Percentiles rank a stretch among this genome's conserved stretches.
Evolutionary conservation across 30 jellyfish, hydroid and myxozoan genomes (phyloP).

Genomic region (Aurelia sp.): DNA sequence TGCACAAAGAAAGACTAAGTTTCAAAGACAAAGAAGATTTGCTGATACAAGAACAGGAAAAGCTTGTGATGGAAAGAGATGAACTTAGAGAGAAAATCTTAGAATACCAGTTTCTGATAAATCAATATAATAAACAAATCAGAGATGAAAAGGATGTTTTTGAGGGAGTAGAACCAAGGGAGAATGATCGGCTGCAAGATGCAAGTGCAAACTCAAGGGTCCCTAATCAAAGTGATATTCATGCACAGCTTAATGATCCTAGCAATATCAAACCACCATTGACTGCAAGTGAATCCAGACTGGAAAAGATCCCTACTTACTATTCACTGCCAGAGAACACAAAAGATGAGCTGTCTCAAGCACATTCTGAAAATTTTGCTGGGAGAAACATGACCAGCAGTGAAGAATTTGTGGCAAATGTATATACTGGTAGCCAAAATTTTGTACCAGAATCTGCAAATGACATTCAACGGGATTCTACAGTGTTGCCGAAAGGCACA

Average conservation of each 20-base stretch:
- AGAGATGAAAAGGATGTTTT: conserved; percentile 19
- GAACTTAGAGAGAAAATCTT: conserved; percentile 57
- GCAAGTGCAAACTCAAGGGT: too few relatives aligned
- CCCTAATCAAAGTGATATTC: too few relatives aligned
- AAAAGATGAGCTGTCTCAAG: background rate
- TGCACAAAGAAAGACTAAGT: conserved; percentile 55
- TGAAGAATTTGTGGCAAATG: background rate
- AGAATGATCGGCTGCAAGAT: too few relatives aligned
- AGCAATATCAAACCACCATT: conserved; percentile 14
- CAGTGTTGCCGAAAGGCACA: too few relatives aligned
- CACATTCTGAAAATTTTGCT: background rate
- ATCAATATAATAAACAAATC: conserved; percentile 53
- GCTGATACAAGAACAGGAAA: conserved; percentile 53
- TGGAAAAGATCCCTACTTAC: conserved; percentile 30
- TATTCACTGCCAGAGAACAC: background rate
- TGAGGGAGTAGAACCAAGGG: background rate
- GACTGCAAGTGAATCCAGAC: background rate
- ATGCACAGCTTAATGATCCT: too few relatives aligned
- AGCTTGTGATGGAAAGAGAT: conserved; percentile 63
- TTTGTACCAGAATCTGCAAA: too few relatives aligned
- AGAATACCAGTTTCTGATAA: conserved; percentile 61
- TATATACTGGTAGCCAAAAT: too few relatives aligned
- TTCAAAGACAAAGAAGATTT: conserved; percentile 54
- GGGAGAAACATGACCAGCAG: background rate
- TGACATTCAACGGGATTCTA: too few relatives aligned